Conservation (phyloP, 2,888 invertebrate genomes). For the Tupiocoris notatus region DNA sequence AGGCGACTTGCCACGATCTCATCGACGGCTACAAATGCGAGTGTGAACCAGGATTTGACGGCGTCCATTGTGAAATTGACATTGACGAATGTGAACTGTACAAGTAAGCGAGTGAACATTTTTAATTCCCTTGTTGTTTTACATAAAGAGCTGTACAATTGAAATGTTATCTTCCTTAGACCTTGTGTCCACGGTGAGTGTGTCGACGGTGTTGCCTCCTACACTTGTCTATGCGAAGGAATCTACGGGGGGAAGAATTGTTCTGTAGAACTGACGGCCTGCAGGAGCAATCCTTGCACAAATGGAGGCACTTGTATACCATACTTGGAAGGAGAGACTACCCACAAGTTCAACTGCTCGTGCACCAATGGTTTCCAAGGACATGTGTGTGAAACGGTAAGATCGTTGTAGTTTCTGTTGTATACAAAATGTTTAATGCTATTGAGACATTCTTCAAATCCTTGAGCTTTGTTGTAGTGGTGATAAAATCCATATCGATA, state of each 20-base stretch:
- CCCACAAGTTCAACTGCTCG: conserved; percentile 82
- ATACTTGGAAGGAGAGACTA: conserved; percentile 71
- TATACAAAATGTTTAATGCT: no score
- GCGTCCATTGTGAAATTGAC: conserved; percentile 73
- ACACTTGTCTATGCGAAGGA: conserved; percentile 74
- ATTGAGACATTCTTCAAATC: no score
- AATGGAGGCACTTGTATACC: conserved; percentile 82
- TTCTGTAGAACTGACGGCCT: conserved; percentile 76
- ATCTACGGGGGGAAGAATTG: conserved; percentile 87
- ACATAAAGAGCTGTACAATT: not conserved
- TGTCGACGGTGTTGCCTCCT: conserved; percentile 70
- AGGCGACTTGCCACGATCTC: conserved; percentile 70
- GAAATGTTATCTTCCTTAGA: conserved; percentile 49
- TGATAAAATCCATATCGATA: not conserved
- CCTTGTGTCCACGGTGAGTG: conserved; percentile 76
- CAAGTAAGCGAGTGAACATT: conserved; percentile 54
- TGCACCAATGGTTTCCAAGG: conserved; percentile 86
- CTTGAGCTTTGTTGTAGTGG: not conserved
- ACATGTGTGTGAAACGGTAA: conserved; percentile 72
- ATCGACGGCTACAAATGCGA: conserved; percentile 75
- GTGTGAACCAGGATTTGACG: conserved; percentile 81
- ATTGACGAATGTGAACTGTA: conserved; percentile 73
- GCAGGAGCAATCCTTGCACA: conserved; percentile 66
- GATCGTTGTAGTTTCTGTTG: conserved; percentile 23
- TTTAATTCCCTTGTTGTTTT: not conserved